These are phyloP conservation scores for Coptodon bakossiorum DNA, from an alignment of 2,113 vertebrate genomes.

Conservation along the genomic window DNA sequence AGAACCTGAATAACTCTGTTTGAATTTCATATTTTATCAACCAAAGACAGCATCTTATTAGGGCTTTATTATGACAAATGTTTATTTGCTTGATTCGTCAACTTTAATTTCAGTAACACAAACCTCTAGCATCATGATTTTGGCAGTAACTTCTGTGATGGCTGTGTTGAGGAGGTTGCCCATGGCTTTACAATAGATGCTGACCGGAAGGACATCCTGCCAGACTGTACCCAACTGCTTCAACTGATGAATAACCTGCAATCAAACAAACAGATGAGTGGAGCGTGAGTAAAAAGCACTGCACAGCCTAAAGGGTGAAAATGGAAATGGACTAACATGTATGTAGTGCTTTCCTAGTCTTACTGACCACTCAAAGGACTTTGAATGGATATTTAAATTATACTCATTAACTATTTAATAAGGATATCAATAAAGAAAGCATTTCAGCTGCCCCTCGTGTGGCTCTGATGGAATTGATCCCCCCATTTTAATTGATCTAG, in stretches of 20 bases:
- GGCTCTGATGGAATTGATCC: not conserved
- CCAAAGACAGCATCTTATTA: not conserved
- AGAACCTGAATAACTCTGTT: not conserved
- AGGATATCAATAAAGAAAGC: not conserved
- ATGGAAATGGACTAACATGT: not conserved
- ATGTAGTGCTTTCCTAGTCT: not conserved
- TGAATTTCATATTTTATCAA: not conserved
- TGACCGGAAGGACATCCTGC: constrained; percentile 92
- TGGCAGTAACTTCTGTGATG: constrained; percentile 79
- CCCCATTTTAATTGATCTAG: not conserved
- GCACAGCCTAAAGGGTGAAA: not conserved
- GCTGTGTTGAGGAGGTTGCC: constrained; percentile 87
- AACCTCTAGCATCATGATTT: constrained; percentile 89
- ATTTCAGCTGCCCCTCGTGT: not conserved
- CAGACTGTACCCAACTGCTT: constrained; percentile 88
- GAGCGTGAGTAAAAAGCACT: not conserved
- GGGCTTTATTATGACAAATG: not conserved
- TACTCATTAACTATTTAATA: not conserved
- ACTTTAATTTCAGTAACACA: not conserved
- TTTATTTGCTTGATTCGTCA: not conserved
- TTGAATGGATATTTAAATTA: not conserved
- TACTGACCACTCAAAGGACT: not conserved
- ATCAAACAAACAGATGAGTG: not conserved
- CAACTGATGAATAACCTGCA: constrained; percentile 89
- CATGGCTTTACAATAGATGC: constrained; percentile 92